Evolutionary conservation across 2,113 vertebrate genomes (phyloP).

Genomic region (Daphoenositta chrysoptera): DNA sequence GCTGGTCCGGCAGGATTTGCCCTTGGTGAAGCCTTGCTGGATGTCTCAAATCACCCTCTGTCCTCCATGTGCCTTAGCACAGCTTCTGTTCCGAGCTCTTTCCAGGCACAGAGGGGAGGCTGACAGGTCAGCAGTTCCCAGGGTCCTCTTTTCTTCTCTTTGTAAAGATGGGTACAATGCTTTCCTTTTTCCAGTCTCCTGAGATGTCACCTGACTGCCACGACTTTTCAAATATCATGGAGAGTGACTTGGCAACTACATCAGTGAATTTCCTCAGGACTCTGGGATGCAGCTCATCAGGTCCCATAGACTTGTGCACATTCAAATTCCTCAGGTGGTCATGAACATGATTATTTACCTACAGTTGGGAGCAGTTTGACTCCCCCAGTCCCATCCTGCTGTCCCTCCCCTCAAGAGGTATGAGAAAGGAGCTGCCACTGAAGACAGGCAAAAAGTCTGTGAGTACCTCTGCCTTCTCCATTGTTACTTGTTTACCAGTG

Average conservation of each 20-base stretch:
- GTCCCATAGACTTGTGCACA: not conserved
- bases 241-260: not conserved
- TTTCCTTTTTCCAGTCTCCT: not conserved
- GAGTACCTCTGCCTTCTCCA: not conserved
- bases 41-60: not conserved
- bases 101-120: not conserved
- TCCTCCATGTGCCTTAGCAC: not conserved
- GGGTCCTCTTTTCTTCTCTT: not conserved
- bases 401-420: not conserved
- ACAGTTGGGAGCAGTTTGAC: not conserved
- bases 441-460: not conserved
- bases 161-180: not conserved
- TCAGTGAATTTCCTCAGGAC: not conserved
- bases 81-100: not conserved
- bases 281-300: not conserved
- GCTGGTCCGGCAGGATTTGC: not conserved
- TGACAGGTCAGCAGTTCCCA: not conserved
- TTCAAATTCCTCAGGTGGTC: not conserved
- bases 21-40: not conserved
- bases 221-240: not conserved
- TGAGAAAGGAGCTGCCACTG: not conserved
- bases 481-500: not conserved
- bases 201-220: not conserved
- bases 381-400: not conserved
- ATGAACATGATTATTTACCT: not conserved